These are phyloP conservation scores for Pungitius pungitius DNA, from an alignment of 2,113 vertebrate species.

Conservation along the genomic window DNA sequence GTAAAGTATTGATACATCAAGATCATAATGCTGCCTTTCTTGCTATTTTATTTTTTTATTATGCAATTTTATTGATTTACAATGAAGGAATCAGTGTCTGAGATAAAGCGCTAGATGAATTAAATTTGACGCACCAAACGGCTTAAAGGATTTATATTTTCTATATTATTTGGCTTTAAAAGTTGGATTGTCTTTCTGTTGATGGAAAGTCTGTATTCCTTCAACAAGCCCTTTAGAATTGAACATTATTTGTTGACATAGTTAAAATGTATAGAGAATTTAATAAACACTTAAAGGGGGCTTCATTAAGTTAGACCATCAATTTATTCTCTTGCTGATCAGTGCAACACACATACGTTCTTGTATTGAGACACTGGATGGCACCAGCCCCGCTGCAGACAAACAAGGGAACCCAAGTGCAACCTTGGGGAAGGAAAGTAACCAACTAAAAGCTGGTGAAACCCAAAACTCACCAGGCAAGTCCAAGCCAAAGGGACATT, in stretches of 20 bases:
- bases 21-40: not conserved
- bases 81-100: not conserved
- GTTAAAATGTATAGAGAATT: slow-evolving; percentile 28
- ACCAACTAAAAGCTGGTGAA: slow-evolving; percentile 17
- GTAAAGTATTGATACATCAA: not conserved
- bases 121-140: not conserved
- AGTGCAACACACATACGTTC: slow-evolving; percentile 30
- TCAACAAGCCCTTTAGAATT: slow-evolving; percentile 34
- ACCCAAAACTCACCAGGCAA: slow-evolving; percentile 8
- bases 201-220: slow-evolving; percentile 24
- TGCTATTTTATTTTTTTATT: too few species aligned
- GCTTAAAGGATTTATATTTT: not conserved
- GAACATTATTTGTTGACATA: not conserved
- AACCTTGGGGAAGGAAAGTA: slow-evolving; percentile 40
- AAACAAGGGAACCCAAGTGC: slow-evolving; percentile 27
- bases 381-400: slow-evolving; percentile 53
- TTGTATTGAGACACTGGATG: slow-evolving; percentile 50
- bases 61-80: not conserved
- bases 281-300: slow-evolving; percentile 12
- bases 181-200: slow-evolving; percentile 41
- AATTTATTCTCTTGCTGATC: slow-evolving; percentile 12
- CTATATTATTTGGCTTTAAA: not conserved
- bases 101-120: not conserved
- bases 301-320: slow-evolving; percentile 52
- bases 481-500: not conserved